A percentile compares a stretch with the other conserved stretches of the same genome.
These are phyloP conservation scores for Gopherus flavomarginatus DNA, from an alignment of 2,113 vertebrate genomes.

Conservation along the genomic window DNA sequence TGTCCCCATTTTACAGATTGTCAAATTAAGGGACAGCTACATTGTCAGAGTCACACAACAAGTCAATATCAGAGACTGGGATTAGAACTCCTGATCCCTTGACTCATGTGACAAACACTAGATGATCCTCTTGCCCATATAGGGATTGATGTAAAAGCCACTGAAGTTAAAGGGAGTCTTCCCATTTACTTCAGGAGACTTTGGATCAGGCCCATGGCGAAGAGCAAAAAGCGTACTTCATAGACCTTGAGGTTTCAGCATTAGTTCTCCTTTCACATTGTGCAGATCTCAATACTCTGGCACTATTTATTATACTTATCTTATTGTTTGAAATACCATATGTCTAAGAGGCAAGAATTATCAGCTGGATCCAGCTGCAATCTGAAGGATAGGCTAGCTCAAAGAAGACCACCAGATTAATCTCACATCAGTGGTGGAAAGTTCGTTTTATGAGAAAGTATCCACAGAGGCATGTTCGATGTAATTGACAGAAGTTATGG, in stretches of 20 bases:
- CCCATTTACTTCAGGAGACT: not conserved
- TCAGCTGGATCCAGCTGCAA: not conserved
- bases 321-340: not conserved
- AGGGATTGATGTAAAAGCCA: not conserved
- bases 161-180: not conserved
- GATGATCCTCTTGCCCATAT: not conserved
- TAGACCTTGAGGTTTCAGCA: not conserved
- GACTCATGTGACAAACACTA: rapidly evolving
- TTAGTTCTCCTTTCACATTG: not conserved
- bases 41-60: not conserved
- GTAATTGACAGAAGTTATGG: not conserved
- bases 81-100: not conserved
- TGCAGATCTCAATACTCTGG: not conserved
- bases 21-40: not conserved
- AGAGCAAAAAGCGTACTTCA: slow-evolving; percentile 1
- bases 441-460: not conserved
- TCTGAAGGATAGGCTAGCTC: not conserved
- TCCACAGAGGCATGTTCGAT: not conserved
- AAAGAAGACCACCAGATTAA: not conserved
- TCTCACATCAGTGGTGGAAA: not conserved
- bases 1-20: rapidly evolving
- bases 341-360: not conserved
- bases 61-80: not conserved
- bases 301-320: not conserved
- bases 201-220: slow-evolving; percentile 7